A percentile compares a stretch with the other conserved stretches of the same genome.
phyloP scores from a whole-genome alignment of 2,797 vertebrate species.

The Acanthurus leucopareius region DNA sequence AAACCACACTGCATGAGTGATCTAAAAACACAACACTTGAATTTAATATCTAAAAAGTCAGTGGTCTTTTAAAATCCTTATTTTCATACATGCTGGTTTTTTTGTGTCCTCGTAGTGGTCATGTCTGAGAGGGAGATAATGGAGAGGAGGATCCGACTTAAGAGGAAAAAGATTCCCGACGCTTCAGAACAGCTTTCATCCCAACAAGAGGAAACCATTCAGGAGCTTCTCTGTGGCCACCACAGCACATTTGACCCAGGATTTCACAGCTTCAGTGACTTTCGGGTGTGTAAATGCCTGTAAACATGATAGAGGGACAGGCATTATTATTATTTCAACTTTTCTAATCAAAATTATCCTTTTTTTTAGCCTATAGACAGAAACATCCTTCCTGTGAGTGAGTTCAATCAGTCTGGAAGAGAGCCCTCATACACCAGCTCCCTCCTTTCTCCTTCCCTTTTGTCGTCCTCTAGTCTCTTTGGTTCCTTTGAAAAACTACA shows the following conservation, averaged over 20 bases:
- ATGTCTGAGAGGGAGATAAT: constrained; percentile 87
- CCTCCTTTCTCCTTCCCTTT: constrained; percentile 3
- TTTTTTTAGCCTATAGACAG: constrained; percentile 78
- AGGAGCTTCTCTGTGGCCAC: constrained; percentile 83
- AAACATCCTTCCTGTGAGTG: constrained; percentile 44
- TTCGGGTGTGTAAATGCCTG: constrained; percentile 68
- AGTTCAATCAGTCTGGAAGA: constrained; percentile 15
- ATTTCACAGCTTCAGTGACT: constrained; percentile 85
- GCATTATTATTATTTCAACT: not conserved
- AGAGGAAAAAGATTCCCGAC: constrained; percentile 71
- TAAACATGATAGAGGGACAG: not conserved
- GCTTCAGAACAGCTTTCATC: constrained; percentile 66
- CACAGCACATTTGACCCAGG: constrained; percentile 82
- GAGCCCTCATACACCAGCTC: not conserved
- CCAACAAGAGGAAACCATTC: constrained; percentile 79
- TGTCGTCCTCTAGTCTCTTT: constrained; percentile 1
- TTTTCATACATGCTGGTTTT: not conserved
- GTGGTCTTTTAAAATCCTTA: not conserved
- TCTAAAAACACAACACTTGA: not conserved
- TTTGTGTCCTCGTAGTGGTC: constrained; percentile 81
- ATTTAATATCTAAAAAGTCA: too few species aligned
- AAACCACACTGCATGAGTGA: not conserved
- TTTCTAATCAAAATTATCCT: not conserved
- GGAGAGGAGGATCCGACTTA: constrained; percentile 83
- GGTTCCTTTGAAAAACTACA: constrained; percentile 15